Conservation (phyloP, 2,113 vertebrate genomes). For the Numenius arquata region DNA sequence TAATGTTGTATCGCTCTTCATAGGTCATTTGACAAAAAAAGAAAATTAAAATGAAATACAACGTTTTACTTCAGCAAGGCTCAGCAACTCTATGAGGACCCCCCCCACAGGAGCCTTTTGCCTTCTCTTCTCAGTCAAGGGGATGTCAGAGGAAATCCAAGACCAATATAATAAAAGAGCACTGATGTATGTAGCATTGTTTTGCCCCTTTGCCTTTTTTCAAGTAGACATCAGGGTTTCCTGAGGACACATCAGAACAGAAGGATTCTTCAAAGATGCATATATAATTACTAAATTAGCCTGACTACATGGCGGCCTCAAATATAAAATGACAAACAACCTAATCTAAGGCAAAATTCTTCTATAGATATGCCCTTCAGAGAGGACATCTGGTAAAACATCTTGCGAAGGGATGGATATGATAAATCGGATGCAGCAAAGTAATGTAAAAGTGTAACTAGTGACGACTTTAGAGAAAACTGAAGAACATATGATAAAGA, state of each 20-base stretch:
- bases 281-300: background rate
- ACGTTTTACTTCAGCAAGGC: background rate
- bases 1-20: background rate
- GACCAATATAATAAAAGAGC: background rate
- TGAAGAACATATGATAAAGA: background rate
- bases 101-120: background rate
- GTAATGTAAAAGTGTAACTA: background rate
- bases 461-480: conserved; percentile 10
- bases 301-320: background rate
- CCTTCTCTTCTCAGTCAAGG: background rate
- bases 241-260: background rate
- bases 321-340: conserved; percentile 2
- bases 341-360: background rate
- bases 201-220: background rate
- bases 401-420: background rate
- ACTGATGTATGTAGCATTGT: accelerated
- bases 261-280: background rate
- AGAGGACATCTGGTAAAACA: conserved; percentile 11
- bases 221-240: background rate
- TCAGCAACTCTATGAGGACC: background rate
- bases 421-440: background rate
- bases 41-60: background rate
- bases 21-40: background rate
- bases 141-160: background rate
- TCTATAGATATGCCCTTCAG: background rate